Percentiles rank a stretch among this genome's conserved stretches.
Evolutionary conservation across 1,140 invertebrate genomes (phyloP).

Genomic region (Archegozetes longisetosus): DNA sequence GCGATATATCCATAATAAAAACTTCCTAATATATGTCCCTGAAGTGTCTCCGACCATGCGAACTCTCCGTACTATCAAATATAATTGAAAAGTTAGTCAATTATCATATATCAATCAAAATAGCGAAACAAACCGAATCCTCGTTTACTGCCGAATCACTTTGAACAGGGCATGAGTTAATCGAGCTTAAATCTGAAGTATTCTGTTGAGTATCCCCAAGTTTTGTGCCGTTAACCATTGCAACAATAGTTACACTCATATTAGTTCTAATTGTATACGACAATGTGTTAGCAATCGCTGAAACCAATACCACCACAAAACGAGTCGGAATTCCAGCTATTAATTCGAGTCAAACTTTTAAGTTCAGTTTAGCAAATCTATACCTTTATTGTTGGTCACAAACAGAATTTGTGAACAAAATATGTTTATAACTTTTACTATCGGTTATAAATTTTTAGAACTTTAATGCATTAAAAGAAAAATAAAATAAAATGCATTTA

Average conservation of each 20-base stretch:
- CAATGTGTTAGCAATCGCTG: constrained; percentile 79
- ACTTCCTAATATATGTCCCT: constrained; percentile 60
- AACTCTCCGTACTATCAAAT: constrained; percentile 23
- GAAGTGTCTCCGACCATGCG: constrained; percentile 29
- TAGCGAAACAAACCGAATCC: too few relatives aligned
- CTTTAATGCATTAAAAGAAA: too few relatives aligned
- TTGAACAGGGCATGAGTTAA: not conserved
- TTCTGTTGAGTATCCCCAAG: constrained; percentile 2
- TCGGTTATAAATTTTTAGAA: too few relatives aligned
- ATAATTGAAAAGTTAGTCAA: not conserved
- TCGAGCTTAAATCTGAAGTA: not conserved
- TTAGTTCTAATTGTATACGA: constrained; percentile 89
- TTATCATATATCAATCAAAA: too few relatives aligned
- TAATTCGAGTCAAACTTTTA: too few relatives aligned
- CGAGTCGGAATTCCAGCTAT: constrained; percentile 31
- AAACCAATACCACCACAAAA: constrained; percentile 69
- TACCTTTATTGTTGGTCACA: too few relatives aligned
- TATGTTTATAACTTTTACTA: too few relatives aligned
- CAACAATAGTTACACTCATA: constrained; percentile 88
- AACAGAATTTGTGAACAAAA: too few relatives aligned
- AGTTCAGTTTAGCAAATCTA: too few relatives aligned
- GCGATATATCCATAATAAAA: constrained; percentile 74
- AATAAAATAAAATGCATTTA: too few relatives aligned
- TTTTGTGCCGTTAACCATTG: constrained; percentile 57
- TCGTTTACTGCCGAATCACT: not conserved